A percentile compares a stretch with the other conserved stretches of the same genome.
phyloP scores from a whole-genome alignment of 2,797 vertebrate species.

The Scomberomorus guttatus region DNA sequence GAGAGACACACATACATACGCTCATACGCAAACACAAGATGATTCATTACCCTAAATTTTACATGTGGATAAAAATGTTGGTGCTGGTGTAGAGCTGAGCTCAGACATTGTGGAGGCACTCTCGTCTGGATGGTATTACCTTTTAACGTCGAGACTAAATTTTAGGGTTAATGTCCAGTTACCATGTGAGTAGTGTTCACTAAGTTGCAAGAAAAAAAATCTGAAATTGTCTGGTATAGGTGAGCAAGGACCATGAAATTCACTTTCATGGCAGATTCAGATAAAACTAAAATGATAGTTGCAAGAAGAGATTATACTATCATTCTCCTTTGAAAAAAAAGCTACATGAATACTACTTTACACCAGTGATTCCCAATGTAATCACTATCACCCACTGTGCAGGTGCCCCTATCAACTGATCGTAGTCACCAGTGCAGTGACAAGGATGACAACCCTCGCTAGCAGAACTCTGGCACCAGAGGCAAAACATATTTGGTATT shows the following conservation, averaged over 20 bases:
- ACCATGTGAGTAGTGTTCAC: background rate
- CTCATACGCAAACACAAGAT: slow-evolving; percentile 30
- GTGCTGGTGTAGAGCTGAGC: slow-evolving; percentile 11
- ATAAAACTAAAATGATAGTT: background rate
- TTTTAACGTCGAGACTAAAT: background rate
- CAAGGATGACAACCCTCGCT: too few species aligned
- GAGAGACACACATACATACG: slow-evolving; percentile 11
- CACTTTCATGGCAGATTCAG: too few species aligned
- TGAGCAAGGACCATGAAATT: too few species aligned
- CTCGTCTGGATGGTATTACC: background rate
- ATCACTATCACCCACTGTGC: background rate
- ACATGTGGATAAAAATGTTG: slow-evolving; percentile 22
- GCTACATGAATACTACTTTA: too few species aligned
- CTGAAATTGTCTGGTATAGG: too few species aligned
- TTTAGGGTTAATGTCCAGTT: background rate
- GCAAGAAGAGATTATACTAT: background rate
- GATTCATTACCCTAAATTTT: slow-evolving; percentile 45
- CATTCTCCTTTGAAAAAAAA: too few species aligned
- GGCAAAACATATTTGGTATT: too few species aligned
- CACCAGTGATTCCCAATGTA: too few species aligned
- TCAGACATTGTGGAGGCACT: background rate
- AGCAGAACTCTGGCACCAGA: too few species aligned
- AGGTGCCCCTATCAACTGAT: background rate
- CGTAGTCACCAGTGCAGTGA: too few species aligned
- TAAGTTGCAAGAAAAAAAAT: background rate